phyloP scores from a whole-genome alignment of 1,140 invertebrate species.

The Schmidtea mediterranea region DNA sequence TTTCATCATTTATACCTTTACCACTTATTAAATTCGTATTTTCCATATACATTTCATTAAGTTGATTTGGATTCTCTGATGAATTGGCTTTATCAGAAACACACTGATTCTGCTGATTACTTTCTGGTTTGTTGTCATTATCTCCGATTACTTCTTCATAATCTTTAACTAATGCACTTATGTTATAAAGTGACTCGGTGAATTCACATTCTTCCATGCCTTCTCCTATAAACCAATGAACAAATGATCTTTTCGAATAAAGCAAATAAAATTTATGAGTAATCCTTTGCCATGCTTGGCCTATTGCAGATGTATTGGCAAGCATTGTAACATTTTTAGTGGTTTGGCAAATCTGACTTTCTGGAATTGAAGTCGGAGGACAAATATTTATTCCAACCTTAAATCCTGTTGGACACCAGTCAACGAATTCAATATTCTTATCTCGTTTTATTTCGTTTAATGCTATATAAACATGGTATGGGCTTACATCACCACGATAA shows the following conservation, averaged over 20 bases:
- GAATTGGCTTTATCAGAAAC: no score
- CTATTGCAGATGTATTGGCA: conserved; percentile 48
- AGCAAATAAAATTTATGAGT: conserved; percentile 15
- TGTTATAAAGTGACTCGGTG: conserved; percentile 12
- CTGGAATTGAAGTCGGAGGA: conserved; percentile 15
- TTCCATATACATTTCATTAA: background rate
- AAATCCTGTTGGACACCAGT: conserved; percentile 27
- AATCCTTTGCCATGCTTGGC: conserved; percentile 29
- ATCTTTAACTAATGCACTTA: conserved; percentile 11
- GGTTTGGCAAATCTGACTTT: conserved; percentile 17
- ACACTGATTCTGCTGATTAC: no score
- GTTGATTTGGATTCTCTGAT: no score
- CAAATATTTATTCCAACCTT: conserved; percentile 27
- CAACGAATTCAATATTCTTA: conserved; percentile 10
- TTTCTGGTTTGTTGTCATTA: no score
- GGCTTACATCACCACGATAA: conserved; percentile 42
- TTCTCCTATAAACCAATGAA: conserved; percentile 10
- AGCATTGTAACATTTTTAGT: conserved; percentile 37
- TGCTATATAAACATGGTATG: conserved; percentile 1
- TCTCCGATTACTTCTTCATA: conserved; percentile 5
- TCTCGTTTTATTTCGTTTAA: background rate
- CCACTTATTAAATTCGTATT: no score
- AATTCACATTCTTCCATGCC: conserved; percentile 12
- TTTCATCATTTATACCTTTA: no score
- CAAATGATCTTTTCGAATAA: conserved; percentile 8